phyloP scores from a whole-genome alignment of 2,888 invertebrate genomes.

The Onthophagus sagittarius region DNA sequence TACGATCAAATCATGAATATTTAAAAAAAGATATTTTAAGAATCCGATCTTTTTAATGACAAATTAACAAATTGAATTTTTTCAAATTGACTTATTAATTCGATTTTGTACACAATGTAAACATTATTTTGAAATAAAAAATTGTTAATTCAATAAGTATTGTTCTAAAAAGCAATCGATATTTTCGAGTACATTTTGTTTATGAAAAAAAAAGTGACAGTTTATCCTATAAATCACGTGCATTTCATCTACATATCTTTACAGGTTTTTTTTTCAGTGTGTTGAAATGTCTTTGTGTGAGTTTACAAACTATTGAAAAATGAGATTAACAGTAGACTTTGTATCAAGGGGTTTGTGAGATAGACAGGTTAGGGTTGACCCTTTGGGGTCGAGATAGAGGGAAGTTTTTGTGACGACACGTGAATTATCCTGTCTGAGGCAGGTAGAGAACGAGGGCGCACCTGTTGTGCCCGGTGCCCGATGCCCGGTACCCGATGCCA shows the following conservation, averaged over 20 bases:
- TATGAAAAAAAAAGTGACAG: not conserved
- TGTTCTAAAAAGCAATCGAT: too few species aligned
- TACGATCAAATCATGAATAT: too few species aligned
- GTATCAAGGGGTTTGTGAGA: slow-evolving; percentile 4
- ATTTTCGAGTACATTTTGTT: too few species aligned
- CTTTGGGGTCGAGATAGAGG: slow-evolving; percentile 35
- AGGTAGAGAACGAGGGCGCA: slow-evolving; percentile 41
- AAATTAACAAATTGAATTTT: too few species aligned
- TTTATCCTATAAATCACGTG: not conserved
- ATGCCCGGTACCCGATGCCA: slow-evolving; percentile 35
- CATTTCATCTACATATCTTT: not conserved
- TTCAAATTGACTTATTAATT: too few species aligned
- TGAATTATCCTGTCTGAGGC: slow-evolving; percentile 43
- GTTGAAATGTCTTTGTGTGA: not conserved
- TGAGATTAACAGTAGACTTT: not conserved
- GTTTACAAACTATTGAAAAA: not conserved
- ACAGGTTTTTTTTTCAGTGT: not conserved
- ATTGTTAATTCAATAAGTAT: too few species aligned
- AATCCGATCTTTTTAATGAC: too few species aligned
- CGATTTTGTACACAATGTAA: too few species aligned
- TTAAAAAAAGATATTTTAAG: too few species aligned
- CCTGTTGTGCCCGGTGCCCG: slow-evolving; percentile 44
- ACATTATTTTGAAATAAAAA: too few species aligned
- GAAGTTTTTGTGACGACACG: slow-evolving; percentile 41
- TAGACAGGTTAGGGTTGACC: slow-evolving; percentile 34